Base-by-base conservation (phyloP, 2,888 invertebrate species). In the Lamproptera curius region DNA sequence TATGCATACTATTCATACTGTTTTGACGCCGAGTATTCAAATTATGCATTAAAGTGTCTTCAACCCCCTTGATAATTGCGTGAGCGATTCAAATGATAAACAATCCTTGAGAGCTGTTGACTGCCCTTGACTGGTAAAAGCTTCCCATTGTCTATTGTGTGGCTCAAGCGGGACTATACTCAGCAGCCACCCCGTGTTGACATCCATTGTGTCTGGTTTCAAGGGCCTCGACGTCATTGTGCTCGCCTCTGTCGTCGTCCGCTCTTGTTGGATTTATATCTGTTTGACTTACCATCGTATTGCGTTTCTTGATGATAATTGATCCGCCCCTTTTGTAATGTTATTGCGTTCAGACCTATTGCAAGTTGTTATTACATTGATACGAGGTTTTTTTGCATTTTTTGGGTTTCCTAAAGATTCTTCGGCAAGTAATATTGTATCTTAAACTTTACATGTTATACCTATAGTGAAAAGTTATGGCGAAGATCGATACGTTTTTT, bases 171-270 rank as follows among this genome's bases (percentile, higher is more conserved):
- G 49, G 56, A 46, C 34, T 50, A 48, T 52, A 52, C 49, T 47
- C 44, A 43, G 55, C 61, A 54, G 54, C 56, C 52, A 56, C 52
- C 50, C 59, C 70, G 75, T 75, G 85, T 76, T 79, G 81, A 84
- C 84, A 63, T 65, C 59, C 67, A 50, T 51, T 46, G 48, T 41
- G 33, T 35, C 11, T 42, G 45, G 23, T 45, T 41, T 35, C 11
- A 31, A 13, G 31, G 31, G 31, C 3, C 11, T 10, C 31, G n/a
- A n/a, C 31, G 13, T n/a, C 67, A 47, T 51, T 46, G 46, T 41
- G 26, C 28, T n/a, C 42, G 42, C 16, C 38, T 43, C 37, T 31
- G 51, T 42, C 47, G 16, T 34, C 43, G 51, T 42, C 51, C 31
- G 13, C 31, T 55, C 36, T 46, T 54, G 52, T 51, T 11, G 11